Conservation (phyloP, 2,797 vertebrate species). For the Sebastes paucispinis region DNA sequence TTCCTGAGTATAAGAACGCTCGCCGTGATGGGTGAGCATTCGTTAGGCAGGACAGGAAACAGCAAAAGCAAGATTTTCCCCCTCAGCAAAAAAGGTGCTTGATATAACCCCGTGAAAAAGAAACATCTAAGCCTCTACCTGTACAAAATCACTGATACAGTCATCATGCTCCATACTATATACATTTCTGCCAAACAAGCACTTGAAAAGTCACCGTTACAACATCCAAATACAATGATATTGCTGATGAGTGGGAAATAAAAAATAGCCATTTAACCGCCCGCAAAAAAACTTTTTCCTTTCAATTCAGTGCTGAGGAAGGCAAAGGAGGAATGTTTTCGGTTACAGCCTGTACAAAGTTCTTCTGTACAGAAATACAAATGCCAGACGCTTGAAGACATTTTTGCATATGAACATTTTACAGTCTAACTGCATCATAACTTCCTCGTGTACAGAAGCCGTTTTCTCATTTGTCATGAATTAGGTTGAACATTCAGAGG, state of each 20-base stretch:
- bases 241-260: conserved; percentile 86
- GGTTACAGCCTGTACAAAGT: conserved; percentile 86
- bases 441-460: conserved; percentile 90
- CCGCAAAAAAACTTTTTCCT: conserved; percentile 76
- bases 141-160: conserved; percentile 82
- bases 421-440: conserved; percentile 92
- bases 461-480: conserved; percentile 90
- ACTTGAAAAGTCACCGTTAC: conserved; percentile 88
- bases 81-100: conserved; percentile 78
- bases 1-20: conserved; percentile 85
- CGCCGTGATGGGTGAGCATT: conserved; percentile 65
- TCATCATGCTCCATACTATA: conserved; percentile 87
- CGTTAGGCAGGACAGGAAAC: conserved; percentile 84
- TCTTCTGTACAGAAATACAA: conserved; percentile 92
- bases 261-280: conserved; percentile 79
- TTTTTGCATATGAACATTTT: conserved; percentile 98
- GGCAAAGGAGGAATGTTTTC: conserved; percentile 96
- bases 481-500: conserved; percentile 98
- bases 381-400: conserved; percentile 88
- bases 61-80: conserved; percentile 77
- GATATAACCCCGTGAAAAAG: conserved; percentile 72
- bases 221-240: conserved; percentile 90
- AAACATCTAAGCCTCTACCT: conserved; percentile 76
- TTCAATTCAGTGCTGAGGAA: conserved; percentile 86
- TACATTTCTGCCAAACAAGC: conserved; percentile 86